phyloP scores from a whole-genome alignment of 2,113 vertebrate species.

The Physeter macrocephalus region DNA sequence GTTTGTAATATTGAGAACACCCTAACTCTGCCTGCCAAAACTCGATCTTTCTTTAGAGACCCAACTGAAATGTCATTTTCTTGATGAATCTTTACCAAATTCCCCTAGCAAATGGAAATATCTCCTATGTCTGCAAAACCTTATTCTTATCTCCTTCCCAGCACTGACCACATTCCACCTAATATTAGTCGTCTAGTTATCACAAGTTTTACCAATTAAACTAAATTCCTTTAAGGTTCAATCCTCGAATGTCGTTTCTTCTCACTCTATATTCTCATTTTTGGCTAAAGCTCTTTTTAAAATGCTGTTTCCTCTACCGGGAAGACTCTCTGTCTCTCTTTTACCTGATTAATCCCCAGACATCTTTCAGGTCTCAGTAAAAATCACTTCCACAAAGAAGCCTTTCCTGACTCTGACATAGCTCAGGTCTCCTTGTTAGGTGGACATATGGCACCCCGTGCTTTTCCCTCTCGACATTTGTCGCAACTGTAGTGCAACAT shows the following conservation, averaged over 20 bases:
- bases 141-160: background rate
- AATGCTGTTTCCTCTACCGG: background rate
- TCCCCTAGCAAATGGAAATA: background rate
- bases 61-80: background rate
- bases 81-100: background rate
- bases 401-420: background rate
- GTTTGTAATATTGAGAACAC: background rate
- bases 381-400: background rate
- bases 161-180: background rate
- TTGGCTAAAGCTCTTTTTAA: background rate
- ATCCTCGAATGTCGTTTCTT: background rate
- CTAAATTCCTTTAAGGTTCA: background rate
- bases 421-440: background rate
- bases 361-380: background rate
- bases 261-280: background rate
- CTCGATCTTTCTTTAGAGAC: background rate
- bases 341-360: background rate
- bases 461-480: background rate
- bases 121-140: background rate
- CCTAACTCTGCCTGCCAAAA: background rate
- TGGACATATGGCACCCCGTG: rapidly evolving
- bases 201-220: background rate
- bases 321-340: background rate
- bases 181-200: background rate
- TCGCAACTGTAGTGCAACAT: background rate